These are phyloP conservation scores for Xestia ashworthii DNA, from an alignment of 2,888 invertebrate genomes.

Conservation along the genomic window DNA sequence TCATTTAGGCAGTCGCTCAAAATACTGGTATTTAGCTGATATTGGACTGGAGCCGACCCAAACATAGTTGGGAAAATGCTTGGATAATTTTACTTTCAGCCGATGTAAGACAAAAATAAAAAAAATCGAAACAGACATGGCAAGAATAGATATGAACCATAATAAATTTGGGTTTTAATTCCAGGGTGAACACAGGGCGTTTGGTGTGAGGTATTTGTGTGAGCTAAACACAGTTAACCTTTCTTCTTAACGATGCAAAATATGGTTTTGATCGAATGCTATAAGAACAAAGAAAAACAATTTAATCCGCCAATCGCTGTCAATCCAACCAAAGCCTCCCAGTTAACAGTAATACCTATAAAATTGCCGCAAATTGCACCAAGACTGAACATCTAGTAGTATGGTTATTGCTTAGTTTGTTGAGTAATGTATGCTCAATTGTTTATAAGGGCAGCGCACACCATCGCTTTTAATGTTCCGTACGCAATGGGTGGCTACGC, in stretches of 20 bases:
- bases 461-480: too few species aligned
- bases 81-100: too few species aligned
- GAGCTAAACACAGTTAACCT: too few species aligned
- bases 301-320: slow-evolving; percentile 7
- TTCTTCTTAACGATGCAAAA: too few species aligned
- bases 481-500: too few species aligned
- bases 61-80: neutral
- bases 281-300: neutral
- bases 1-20: neutral
- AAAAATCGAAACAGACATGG: too few species aligned
- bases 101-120: too few species aligned
- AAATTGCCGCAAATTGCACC: slow-evolving; percentile 56
- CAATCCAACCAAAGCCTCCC: neutral
- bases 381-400: slow-evolving; percentile 30
- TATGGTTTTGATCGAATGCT: too few species aligned
- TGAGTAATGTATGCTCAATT: slow-evolving; percentile 21
- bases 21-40: neutral
- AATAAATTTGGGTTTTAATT: too few species aligned
- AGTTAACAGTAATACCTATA: slow-evolving; percentile 50
- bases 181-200: too few species aligned
- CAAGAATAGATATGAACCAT: too few species aligned
- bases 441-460: neutral
- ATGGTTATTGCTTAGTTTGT: slow-evolving; percentile 38
- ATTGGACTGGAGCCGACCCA: neutral
- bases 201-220: too few species aligned